These are phyloP conservation scores for Pogonocherus hispidulus DNA, from an alignment of 2,888 invertebrate species.

Conservation along the genomic window DNA sequence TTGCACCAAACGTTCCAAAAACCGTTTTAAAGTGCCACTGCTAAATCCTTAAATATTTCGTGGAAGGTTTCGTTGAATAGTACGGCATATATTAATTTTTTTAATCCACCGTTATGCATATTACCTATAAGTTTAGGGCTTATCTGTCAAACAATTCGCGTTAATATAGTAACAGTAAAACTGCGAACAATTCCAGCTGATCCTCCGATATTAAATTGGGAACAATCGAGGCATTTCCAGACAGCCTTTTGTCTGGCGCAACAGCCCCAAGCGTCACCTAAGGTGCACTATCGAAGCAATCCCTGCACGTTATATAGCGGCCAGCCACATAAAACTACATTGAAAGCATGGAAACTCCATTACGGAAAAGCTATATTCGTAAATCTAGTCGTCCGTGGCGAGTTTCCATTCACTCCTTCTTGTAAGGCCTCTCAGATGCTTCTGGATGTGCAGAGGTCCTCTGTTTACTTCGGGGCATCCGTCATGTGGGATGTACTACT, in stretches of 20 bases:
- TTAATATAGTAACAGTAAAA: not conserved
- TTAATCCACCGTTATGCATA: not conserved
- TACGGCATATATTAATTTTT: not conserved
- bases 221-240: slow-evolving; percentile 58
- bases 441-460: slow-evolving; percentile 17
- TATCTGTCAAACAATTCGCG: not conserved
- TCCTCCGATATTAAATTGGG: slow-evolving; percentile 59
- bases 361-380: slow-evolving; percentile 67
- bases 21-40: no score
- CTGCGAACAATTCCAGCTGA: slow-evolving; percentile 41
- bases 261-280: slow-evolving; percentile 61
- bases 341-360: slow-evolving; percentile 69
- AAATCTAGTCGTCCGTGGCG: slow-evolving; percentile 63
- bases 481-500: not conserved
- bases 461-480: slow-evolving; percentile 44
- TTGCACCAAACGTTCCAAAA: no score
- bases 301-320: slow-evolving; percentile 64
- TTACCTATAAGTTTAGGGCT: not conserved
- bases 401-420: slow-evolving; percentile 45
- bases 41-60: not conserved
- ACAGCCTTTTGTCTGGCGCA: slow-evolving; percentile 59
- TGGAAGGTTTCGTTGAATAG: not conserved
- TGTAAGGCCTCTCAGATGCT: not conserved
- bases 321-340: slow-evolving; percentile 67
- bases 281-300: slow-evolving; percentile 65